Evolutionary conservation across 1,140 invertebrate species (phyloP), one percentile per base, ranked within the genome.

Genomic region (Drosophila miranda): DNA sequence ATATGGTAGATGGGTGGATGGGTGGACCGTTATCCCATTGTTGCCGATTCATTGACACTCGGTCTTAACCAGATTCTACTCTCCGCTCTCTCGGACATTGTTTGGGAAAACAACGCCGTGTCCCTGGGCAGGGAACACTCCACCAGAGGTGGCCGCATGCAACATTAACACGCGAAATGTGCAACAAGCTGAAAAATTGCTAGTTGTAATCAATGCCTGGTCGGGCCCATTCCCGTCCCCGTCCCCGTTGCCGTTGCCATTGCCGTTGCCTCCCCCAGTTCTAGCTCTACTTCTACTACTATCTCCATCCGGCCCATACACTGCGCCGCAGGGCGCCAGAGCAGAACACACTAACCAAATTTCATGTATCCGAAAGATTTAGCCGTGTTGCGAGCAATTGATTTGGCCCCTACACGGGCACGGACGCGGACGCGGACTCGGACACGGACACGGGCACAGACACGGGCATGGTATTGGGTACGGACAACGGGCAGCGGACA

Each of bases 281-380:
- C 30, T 30, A 1, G 34, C 34, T 38, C 34, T 38, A 38, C 34
- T 38, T 38, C 11, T 38, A 38, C 11, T 38, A 38, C 11, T 38
- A 38, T 38, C 34, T 13, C 34, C 34, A 38, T 13, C 1, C 34
- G 34, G 34, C 11, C 11, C 34, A 11, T 38, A 13, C 34, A 11
- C 11, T 38, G 34, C 34, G 30, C 54, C 52, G 28, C 57, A 41
- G 53, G 67, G 67, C 56, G 63, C 70, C 70, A 75, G 58, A 63
- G 52, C 63, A 59, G 56, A 81, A 59, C 63, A 60, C 49, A 70
- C 63, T 74, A 82, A 82, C 71, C 64, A 82, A 75, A 75, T 82
- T 81, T 59, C 64, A 44, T 81, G 74, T 81, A 74, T 77, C 64
- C 60, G 51, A 77, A 81, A 70, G 78, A 82, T 82, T 77, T 81